These are phyloP conservation scores for Sycobia sp. DNA, from an alignment of 1,140 invertebrate genomes.

Conservation along the genomic window DNA sequence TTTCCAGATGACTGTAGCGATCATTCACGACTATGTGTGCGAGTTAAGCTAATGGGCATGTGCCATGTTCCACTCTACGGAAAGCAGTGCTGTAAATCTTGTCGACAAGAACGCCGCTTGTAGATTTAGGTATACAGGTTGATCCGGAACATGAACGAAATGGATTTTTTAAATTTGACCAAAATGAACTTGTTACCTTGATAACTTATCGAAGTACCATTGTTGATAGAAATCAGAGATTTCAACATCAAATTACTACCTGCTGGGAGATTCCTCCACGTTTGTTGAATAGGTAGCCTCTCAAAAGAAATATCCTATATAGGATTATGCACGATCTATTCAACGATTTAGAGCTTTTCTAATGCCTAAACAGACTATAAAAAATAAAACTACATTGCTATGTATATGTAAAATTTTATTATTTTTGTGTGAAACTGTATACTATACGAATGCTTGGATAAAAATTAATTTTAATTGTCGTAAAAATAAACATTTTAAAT, in stretches of 20 bases:
- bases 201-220: background rate
- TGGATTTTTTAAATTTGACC: constrained; percentile 32
- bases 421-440: background rate
- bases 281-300: no score
- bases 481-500: background rate
- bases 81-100: constrained; percentile 84
- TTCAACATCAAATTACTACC: no score
- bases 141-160: constrained; percentile 29
- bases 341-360: no score
- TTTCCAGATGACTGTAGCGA: constrained; percentile 80
- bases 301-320: no score
- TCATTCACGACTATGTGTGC: constrained; percentile 77
- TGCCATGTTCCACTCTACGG: constrained; percentile 80
- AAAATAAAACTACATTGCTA: no score
- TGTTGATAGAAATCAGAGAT: no score
- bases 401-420: background rate
- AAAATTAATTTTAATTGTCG: background rate
- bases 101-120: constrained; percentile 49
- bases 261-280: no score
- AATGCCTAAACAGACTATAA: no score
- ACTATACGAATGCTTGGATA: background rate
- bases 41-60: constrained; percentile 81
- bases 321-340: no score
- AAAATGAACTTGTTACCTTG: constrained; percentile 39
- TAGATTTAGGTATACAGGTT: background rate